Base-by-base conservation (phyloP, 1,140 invertebrate species). In the Apocrypta bakeri region DNA sequence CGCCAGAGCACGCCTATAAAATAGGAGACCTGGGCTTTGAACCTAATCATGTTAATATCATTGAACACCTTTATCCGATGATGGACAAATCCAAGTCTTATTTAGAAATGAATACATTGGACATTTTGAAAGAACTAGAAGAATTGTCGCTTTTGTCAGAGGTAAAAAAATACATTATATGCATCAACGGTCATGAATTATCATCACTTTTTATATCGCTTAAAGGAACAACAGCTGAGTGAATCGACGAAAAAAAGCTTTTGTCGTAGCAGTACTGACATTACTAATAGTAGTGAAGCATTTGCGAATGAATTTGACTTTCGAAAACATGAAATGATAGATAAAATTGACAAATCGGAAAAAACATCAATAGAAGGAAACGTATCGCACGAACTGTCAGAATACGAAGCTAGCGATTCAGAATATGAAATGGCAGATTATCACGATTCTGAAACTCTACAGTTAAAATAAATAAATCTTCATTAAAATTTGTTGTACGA, bases 11-110 rank as follows among this genome's bases (percentile, higher is more conserved):
- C 24, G 78, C 79, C 74, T 86, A 82, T 73, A 2, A 1, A 4
- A 27, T 27, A 29, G 84, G 83, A 66, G 81, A 87, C 78, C 83
- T 86, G 71, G 79, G 84, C 29, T 86, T 86, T 37, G 68, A 86
- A 27, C 81, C 85, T 7, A 71, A 77, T 6, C 68, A 73, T 56
- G 68, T 86, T 72, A 42, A 87, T 31, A 21, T 84, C 1, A 31
- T 82, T 31, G 17, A 78, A 21, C 1, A 27, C 25, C 24, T 63
- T 29, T 33, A 33, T 37, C 0, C 48, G 56, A 29, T 61, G 76
- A 24, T 27, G 12, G 17, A 74, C 0, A 66, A 29, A 8, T 12
- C 31, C 66, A 25, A n/a, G 6, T 61, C 42, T 21, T 8, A 17
- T 9, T 79, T 72, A 21, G 12, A 24, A 74, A 0, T 77, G 0